These are phyloP conservation scores for Drosophila varians DNA, from an alignment of 1,140 invertebrate species.

Conservation along the genomic window DNA sequence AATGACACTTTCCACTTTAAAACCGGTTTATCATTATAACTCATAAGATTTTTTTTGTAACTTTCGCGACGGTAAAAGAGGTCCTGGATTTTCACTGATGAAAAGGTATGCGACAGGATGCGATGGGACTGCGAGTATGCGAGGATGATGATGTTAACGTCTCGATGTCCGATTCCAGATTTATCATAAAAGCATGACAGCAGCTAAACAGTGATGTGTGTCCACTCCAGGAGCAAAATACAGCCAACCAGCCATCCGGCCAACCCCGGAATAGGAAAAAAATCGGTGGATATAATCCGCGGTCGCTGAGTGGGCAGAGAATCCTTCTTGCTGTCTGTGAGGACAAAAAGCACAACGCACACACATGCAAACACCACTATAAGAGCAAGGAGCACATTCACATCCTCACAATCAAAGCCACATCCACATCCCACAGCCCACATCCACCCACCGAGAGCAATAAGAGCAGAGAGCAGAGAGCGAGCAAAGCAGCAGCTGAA, in stretches of 20 bases:
- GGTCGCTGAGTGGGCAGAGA: slow-evolving; percentile 77
- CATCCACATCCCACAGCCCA: slow-evolving; percentile 6
- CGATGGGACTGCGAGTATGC: slow-evolving; percentile 45
- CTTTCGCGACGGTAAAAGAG: slow-evolving; percentile 41
- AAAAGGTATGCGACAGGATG: slow-evolving; percentile 16
- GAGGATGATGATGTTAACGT: slow-evolving; percentile 79
- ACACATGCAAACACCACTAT: slow-evolving; percentile 37
- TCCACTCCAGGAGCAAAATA: slow-evolving; percentile 63
- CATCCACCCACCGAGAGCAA: slow-evolving; percentile 23
- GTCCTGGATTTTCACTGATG: slow-evolving; percentile 2
- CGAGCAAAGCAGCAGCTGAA: slow-evolving; percentile 31
- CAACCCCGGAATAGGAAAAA: slow-evolving; percentile 77
- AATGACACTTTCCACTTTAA: background rate
- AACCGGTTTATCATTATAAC: background rate
- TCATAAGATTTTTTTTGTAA: slow-evolving; percentile 3
- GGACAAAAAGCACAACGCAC: slow-evolving; percentile 72
- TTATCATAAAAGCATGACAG: slow-evolving; percentile 83
- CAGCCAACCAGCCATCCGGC: slow-evolving; percentile 60
- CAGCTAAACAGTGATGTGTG: slow-evolving; percentile 79
- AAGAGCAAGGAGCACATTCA: slow-evolving; percentile 10
- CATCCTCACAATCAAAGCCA: background rate
- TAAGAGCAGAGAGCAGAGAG: slow-evolving; percentile 45
- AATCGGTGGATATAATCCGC: slow-evolving; percentile 76
- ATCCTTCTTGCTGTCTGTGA: slow-evolving; percentile 30
- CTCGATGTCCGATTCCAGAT: slow-evolving; percentile 83